phyloP scores from a whole-genome alignment of 2,113 vertebrate species.

The Pluvialis apricaria region DNA sequence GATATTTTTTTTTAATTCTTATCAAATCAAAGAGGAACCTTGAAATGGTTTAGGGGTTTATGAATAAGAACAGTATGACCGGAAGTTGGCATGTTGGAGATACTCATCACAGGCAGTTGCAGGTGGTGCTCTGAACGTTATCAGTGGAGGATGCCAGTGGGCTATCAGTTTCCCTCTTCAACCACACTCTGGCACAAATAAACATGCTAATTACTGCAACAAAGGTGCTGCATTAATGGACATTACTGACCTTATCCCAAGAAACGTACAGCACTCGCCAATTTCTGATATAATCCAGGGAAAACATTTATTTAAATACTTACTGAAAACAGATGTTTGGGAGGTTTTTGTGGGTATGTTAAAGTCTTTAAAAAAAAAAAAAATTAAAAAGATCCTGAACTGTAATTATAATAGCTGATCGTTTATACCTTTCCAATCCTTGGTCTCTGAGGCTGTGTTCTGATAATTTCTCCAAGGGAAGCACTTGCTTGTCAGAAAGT shows the following conservation, averaged over 20 bases:
- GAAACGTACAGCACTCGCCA: not conserved
- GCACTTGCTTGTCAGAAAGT: conserved; percentile 7
- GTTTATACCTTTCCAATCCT: not conserved
- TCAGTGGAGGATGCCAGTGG: not conserved
- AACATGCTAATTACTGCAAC: not conserved
- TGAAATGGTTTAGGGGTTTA: not conserved
- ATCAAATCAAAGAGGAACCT: not conserved
- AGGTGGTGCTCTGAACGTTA: not conserved
- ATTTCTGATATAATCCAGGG: not conserved
- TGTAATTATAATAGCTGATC: not conserved
- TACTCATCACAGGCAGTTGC: not conserved
- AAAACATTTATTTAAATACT: conserved; percentile 32
- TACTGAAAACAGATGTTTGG: conserved; percentile 39
- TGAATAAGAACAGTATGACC: not conserved
- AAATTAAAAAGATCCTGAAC: not conserved
- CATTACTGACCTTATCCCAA: not conserved
- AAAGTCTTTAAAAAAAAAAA: not conserved
- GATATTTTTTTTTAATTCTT: not conserved
- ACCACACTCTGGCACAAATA: not conserved
- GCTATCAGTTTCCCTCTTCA: not conserved
- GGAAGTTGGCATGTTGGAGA: not conserved
- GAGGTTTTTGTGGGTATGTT: not conserved
- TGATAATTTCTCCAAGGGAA: conserved; percentile 10
- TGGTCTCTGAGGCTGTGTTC: not conserved
- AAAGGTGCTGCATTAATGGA: not conserved